phyloP scores from a whole-genome alignment of 1,140 invertebrate genomes.

The Homarus americanus region DNA sequence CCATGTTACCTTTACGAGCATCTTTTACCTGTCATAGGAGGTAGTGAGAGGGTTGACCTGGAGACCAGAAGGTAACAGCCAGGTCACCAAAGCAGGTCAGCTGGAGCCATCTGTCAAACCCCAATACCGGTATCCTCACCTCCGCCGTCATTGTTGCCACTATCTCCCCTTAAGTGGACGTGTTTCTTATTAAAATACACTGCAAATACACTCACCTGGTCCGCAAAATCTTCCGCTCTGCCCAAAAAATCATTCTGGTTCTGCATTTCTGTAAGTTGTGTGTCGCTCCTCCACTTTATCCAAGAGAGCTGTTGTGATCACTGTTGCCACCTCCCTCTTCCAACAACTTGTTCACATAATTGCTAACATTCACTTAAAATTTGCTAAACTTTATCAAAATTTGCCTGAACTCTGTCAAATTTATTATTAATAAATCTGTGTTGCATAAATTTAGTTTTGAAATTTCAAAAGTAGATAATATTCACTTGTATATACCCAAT shows the following conservation, averaged over 20 bases:
- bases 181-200: background rate
- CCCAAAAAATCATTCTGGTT: constrained; percentile 90
- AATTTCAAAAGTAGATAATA: no score
- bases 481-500: no score
- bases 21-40: no score
- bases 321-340: background rate
- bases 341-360: no score
- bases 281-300: background rate
- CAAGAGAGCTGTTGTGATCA: background rate
- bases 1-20: background rate
- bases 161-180: background rate
- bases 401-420: no score
- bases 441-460: no score
- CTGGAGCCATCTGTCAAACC: constrained; percentile 33
- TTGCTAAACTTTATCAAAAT: no score
- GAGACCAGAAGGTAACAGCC: background rate
- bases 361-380: no score
- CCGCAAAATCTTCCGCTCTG: constrained; percentile 95
- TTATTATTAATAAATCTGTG: no score
- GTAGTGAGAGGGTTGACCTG: background rate
- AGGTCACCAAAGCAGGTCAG: background rate
- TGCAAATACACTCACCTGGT: constrained; percentile 86
- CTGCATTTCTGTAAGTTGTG: background rate
- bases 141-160: background rate
- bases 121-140: background rate